Evolutionary conservation across 2,113 vertebrate genomes (phyloP).

Genomic region (Elaphurus davidianus): DNA sequence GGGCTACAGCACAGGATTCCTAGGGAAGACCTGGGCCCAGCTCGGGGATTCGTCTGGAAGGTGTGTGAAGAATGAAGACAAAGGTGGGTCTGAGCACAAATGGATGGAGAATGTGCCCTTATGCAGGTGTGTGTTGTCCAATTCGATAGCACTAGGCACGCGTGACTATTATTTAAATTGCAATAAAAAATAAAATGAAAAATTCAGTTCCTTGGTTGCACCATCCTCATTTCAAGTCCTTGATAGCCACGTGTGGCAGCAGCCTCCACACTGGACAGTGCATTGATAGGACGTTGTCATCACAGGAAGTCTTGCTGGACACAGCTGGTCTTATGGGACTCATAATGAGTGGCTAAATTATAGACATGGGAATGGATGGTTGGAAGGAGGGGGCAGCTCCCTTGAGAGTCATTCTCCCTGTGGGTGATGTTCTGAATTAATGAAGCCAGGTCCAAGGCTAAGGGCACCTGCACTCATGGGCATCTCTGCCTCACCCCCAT

Average conservation of each 20-base stretch:
- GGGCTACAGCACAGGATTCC: not conserved
- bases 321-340: accelerated
- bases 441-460: not conserved
- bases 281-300: accelerated
- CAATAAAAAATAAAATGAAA: not conserved
- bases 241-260: accelerated
- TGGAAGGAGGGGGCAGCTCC: not conserved
- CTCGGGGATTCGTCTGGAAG: not conserved
- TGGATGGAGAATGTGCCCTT: not conserved
- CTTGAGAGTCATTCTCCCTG: not conserved
- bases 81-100: not conserved
- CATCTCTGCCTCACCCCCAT: not conserved
- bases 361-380: no score
- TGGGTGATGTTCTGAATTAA: not conserved
- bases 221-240: not conserved
- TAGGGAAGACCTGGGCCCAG: not conserved
- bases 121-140: not conserved
- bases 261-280: accelerated
- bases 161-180: not conserved
- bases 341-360: not conserved
- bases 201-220: no score
- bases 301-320: not conserved
- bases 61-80: not conserved
- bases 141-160: accelerated
- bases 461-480: not conserved